Conservation (phyloP, 2,888 invertebrate genomes). For the Aethes cnicana region DNA sequence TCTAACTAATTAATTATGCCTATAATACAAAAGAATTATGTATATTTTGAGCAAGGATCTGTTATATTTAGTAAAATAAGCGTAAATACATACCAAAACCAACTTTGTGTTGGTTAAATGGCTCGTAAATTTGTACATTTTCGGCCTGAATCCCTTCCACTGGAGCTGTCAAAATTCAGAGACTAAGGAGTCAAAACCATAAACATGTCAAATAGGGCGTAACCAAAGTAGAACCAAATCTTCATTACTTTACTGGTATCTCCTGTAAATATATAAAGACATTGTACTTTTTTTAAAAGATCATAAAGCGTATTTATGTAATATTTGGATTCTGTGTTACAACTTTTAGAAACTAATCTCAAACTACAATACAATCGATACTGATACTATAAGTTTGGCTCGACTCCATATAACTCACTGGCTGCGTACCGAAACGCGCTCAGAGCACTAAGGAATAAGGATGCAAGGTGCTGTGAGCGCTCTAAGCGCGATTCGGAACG, state of each 20-base stretch:
- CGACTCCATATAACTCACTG: too few relatives aligned
- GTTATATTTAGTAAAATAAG: conserved; percentile 7
- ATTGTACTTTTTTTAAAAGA: too few relatives aligned
- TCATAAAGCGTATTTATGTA: too few relatives aligned
- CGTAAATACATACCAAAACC: conserved; percentile 62
- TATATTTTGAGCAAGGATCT: too few relatives aligned
- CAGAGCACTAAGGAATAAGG: too few relatives aligned
- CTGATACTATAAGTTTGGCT: too few relatives aligned
- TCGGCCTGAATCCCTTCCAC: conserved; percentile 68
- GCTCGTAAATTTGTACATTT: conserved; percentile 77
- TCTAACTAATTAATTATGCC: conserved; percentile 11
- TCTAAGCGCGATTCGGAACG: too few relatives aligned
- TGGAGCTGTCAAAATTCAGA: conserved; percentile 71
- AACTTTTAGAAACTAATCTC: too few relatives aligned
- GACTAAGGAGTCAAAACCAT: conserved; percentile 42
- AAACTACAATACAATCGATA: too few relatives aligned
- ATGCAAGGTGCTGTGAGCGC: too few relatives aligned
- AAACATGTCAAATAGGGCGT: conserved; percentile 13
- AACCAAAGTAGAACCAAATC: neutral
- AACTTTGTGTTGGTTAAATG: conserved; percentile 67
- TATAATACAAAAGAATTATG: neutral
- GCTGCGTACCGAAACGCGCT: too few relatives aligned
- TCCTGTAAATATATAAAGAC: neutral
- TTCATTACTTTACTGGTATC: neutral
- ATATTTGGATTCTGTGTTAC: too few relatives aligned